Percentiles rank a stretch among this genome's conserved stretches.
These are phyloP conservation scores for Pelvicachromis taeniatus DNA, from an alignment of 2,113 vertebrate genomes.

Conservation along the genomic window DNA sequence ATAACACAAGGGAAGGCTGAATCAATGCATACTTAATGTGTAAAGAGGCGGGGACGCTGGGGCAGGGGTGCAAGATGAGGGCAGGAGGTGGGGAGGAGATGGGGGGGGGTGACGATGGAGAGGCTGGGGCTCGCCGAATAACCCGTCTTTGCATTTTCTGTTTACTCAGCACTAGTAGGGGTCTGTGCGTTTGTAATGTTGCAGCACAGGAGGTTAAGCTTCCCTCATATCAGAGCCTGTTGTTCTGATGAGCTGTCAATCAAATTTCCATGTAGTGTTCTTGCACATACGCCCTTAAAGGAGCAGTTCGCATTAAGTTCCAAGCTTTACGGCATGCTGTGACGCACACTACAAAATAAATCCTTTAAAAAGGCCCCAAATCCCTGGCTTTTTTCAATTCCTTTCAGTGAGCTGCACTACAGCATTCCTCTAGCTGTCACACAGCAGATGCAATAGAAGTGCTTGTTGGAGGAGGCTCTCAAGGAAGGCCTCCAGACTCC, in stretches of 20 bases:
- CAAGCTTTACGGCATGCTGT: neutral
- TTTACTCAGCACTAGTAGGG: slow-evolving; percentile 63
- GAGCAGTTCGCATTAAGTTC: neutral
- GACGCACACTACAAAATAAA: neutral
- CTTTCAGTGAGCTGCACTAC: neutral
- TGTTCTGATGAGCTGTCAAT: slow-evolving; percentile 62
- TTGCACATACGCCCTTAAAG: slow-evolving; percentile 2
- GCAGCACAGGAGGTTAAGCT: slow-evolving; percentile 24
- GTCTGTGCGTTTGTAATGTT: slow-evolving; percentile 42
- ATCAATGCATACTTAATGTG: slow-evolving; percentile 79
- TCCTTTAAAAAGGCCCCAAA: neutral
- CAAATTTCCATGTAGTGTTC: slow-evolving; percentile 34
- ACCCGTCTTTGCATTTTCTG: slow-evolving; percentile 61
- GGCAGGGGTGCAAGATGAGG: slow-evolving; percentile 61
- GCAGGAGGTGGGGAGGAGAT: slow-evolving; percentile 40
- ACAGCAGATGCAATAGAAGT: slow-evolving; percentile 28
- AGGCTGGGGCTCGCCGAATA: slow-evolving; percentile 59
- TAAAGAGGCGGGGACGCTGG: slow-evolving; percentile 53
- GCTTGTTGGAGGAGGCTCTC: slow-evolving; percentile 17
- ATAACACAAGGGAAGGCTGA: slow-evolving; percentile 74
- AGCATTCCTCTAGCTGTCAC: neutral
- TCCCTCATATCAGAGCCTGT: slow-evolving; percentile 51
- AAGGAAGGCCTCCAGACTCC: slow-evolving; percentile 36
- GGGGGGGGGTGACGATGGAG: slow-evolving; percentile 2
- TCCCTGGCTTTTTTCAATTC: neutral